Evolutionary conservation across 2,113 vertebrate genomes (phyloP).

Genomic region (Thomomys bottae): DNA sequence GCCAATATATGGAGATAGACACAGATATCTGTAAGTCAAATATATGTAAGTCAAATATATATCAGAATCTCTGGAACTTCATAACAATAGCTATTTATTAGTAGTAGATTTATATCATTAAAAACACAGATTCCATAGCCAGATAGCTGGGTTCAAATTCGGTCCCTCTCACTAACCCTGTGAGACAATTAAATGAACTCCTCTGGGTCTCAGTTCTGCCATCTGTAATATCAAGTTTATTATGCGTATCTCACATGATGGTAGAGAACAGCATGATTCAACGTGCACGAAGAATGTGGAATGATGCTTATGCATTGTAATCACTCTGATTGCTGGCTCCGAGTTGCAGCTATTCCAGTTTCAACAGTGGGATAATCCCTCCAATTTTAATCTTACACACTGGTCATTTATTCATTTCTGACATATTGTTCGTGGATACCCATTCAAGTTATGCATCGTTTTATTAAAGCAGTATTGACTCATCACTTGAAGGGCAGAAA

Average conservation of each 20-base stretch:
- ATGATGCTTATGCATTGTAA: background rate
- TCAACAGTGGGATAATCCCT: background rate
- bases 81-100: conserved; percentile 3
- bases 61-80: background rate
- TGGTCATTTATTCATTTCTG: background rate
- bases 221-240: background rate
- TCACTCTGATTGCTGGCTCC: background rate
- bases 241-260: background rate
- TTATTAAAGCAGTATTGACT: conserved; percentile 26
- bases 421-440: background rate
- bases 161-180: background rate
- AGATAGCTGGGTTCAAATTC: background rate
- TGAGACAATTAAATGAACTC: background rate
- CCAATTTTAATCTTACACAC: background rate
- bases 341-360: background rate
- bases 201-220: background rate
- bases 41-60: background rate
- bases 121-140: background rate
- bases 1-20: too few species aligned
- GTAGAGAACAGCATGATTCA: background rate
- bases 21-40: background rate
- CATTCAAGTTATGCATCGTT: conserved; percentile 13
- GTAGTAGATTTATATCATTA: background rate
- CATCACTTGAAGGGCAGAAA: too few species aligned
- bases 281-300: background rate